Percentiles rank a stretch among this genome's conserved stretches.
phyloP scores from a whole-genome alignment of 2,888 invertebrate species.

The Cybosia mesomella region DNA sequence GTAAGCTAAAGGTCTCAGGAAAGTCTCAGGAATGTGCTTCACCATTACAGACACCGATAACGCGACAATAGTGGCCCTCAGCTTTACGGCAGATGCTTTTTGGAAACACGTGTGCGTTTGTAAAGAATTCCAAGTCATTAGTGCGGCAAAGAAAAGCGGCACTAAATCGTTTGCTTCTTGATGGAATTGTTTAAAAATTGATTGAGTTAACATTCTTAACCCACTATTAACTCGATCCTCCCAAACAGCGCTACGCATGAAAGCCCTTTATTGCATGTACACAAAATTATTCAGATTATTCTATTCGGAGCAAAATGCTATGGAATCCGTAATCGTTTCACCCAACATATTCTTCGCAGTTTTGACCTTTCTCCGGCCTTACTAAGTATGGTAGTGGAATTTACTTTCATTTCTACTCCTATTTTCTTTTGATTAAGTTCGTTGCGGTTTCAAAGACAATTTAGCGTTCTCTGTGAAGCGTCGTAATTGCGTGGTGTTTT shows the following conservation, averaged over 20 bases:
- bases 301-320: background rate
- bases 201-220: background rate
- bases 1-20: too few species aligned
- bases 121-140: too few species aligned
- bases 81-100: too few species aligned
- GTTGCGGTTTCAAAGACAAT: slow-evolving; percentile 25
- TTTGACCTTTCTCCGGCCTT: slow-evolving; percentile 10
- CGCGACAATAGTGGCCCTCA: too few species aligned
- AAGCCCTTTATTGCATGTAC: background rate
- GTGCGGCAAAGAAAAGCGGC: too few species aligned
- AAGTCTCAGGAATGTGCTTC: too few species aligned
- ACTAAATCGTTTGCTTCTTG: too few species aligned
- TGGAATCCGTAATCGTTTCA: slow-evolving; percentile 1
- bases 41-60: too few species aligned
- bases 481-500: slow-evolving; percentile 21
- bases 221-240: background rate
- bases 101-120: too few species aligned
- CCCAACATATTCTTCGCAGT: slow-evolving; percentile 6
- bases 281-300: background rate
- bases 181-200: too few species aligned
- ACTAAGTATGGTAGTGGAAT: slow-evolving; percentile 17
- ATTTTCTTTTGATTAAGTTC: slow-evolving; percentile 31
- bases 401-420: slow-evolving; percentile 17
- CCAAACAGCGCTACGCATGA: background rate
- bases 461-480: slow-evolving; percentile 19